A percentile compares a stretch with the other conserved stretches of the same genome.
phyloP scores from a whole-genome alignment of 2,113 vertebrate species.

The Ptilonorhynchus violaceus region DNA sequence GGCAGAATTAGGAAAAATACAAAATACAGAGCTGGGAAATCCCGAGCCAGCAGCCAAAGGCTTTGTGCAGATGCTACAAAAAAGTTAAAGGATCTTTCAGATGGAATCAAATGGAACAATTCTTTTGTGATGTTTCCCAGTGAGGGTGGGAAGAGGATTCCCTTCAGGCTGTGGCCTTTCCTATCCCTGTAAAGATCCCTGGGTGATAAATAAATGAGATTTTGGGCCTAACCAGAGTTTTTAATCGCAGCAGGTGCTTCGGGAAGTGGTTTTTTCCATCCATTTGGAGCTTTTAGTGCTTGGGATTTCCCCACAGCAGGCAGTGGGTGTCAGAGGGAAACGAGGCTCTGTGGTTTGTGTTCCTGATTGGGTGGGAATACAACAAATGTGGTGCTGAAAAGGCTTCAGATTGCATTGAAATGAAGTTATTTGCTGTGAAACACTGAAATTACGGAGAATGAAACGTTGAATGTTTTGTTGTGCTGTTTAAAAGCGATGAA shows the following conservation, averaged over 20 bases:
- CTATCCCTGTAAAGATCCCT: not conserved
- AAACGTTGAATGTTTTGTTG: not conserved
- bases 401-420: not conserved
- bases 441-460: not conserved
- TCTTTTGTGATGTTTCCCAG: not conserved
- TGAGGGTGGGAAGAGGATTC: not conserved
- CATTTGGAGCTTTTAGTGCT: not conserved
- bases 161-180: not conserved
- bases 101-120: not conserved
- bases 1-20: not conserved
- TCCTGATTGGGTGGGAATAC: not conserved
- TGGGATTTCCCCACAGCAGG: not conserved
- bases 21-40: not conserved
- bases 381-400: not conserved
- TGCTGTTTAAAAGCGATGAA: not conserved
- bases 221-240: not conserved
- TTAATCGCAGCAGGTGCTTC: not conserved
- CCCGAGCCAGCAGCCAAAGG: not conserved
- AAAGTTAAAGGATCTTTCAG: not conserved
- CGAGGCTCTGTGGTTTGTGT: not conserved
- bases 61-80: not conserved
- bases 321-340: not conserved
- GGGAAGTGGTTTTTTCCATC: not conserved
- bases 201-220: not conserved
- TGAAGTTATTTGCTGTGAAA: not conserved